Conservation (phyloP, 1,140 invertebrate species). For the Bombus fervidus region DNA sequence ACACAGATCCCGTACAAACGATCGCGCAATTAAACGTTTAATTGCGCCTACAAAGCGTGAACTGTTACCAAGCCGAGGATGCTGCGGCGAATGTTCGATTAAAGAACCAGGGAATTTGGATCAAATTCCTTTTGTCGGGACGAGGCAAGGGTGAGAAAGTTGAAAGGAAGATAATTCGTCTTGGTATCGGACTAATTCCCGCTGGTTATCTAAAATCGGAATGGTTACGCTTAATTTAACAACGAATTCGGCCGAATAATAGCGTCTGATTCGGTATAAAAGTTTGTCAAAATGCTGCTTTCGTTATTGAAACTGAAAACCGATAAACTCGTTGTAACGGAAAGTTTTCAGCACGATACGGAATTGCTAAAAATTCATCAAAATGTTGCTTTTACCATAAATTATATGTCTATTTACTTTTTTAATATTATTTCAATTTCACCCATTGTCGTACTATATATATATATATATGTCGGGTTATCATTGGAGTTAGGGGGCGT, state of each 20-base stretch:
- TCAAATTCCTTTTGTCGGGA: not conserved
- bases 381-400: not conserved
- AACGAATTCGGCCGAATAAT: not conserved
- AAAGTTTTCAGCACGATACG: too few species aligned
- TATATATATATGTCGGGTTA: too few species aligned
- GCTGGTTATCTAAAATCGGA: not conserved
- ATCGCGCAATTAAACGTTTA: conserved; percentile 38
- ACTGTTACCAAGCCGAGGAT: not conserved
- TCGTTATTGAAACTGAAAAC: not conserved
- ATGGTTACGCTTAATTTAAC: not conserved
- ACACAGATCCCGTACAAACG: conserved; percentile 1
- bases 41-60: conserved; percentile 35
- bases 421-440: too few species aligned
- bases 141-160: conserved; percentile 23
- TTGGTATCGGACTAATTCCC: not conserved
- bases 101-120: not conserved
- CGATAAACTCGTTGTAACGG: not conserved
- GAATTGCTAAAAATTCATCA: too few species aligned
- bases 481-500: too few species aligned
- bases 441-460: too few species aligned
- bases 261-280: not conserved
- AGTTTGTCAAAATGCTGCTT: not conserved
- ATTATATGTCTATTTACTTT: too few species aligned
- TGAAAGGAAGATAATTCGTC: not conserved
- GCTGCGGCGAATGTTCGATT: not conserved